Percentiles rank a stretch among this genome's conserved stretches.
These are phyloP conservation scores for Oreochromis tanganicae DNA, from an alignment of 2,113 vertebrate genomes.

Conservation along the genomic window DNA sequence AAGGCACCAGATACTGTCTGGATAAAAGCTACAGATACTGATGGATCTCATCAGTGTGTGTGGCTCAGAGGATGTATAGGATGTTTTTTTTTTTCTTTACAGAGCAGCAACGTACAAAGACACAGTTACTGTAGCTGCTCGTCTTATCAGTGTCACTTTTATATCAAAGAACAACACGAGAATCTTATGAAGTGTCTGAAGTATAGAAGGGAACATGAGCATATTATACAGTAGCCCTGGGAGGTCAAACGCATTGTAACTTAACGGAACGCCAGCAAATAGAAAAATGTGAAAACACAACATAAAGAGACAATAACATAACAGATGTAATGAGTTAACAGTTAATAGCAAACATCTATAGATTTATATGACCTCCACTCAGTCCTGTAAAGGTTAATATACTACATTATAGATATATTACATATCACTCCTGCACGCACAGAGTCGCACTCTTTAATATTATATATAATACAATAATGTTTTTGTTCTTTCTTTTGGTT, in stretches of 20 bases:
- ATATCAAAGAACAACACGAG: background rate
- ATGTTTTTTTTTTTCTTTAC: background rate
- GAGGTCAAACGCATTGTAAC: background rate
- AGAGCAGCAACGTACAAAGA: background rate
- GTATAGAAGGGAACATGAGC: background rate
- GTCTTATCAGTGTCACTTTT: background rate
- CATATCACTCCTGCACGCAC: background rate
- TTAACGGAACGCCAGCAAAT: background rate
- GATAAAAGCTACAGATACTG: conserved; percentile 12
- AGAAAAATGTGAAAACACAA: background rate
- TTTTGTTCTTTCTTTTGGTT: background rate
- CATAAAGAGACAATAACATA: background rate
- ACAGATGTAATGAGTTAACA: background rate
- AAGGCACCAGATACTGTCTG: background rate
- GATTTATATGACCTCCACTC: background rate
- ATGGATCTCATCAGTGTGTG: background rate
- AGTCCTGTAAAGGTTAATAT: background rate
- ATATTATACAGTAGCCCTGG: background rate
- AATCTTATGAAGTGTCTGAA: background rate
- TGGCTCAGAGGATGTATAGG: background rate
- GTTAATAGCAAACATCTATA: background rate
- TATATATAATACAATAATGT: background rate
- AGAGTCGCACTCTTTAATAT: background rate
- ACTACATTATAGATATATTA: background rate
- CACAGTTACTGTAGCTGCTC: background rate